Evolutionary conservation across 2,113 vertebrate species (phyloP).

Genomic region (Callospermophilus lateralis): DNA sequence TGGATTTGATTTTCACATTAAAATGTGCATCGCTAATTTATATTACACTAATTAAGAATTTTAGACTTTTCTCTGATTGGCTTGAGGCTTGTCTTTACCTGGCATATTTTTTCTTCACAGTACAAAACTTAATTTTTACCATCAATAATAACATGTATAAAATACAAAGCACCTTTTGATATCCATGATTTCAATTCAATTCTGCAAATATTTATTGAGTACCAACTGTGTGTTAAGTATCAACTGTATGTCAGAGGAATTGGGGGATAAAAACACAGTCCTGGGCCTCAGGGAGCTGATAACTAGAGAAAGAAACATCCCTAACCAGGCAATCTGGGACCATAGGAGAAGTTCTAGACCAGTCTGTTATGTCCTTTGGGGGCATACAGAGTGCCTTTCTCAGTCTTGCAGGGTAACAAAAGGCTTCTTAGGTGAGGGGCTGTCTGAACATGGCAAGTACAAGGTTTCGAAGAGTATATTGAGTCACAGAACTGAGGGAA

Average conservation of each 20-base stretch:
- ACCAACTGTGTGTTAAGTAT: not conserved
- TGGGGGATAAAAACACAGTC: not conserved
- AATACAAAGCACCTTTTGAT: not conserved
- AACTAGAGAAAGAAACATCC: not conserved
- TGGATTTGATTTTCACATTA: not conserved
- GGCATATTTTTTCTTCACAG: not conserved
- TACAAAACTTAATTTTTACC: not conserved
- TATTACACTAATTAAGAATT: not conserved
- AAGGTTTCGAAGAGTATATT: not conserved
- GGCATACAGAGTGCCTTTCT: not conserved
- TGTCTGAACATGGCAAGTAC: not conserved
- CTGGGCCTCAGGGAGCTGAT: not conserved
- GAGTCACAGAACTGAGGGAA: not conserved
- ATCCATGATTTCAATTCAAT: not conserved
- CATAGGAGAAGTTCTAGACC: not conserved
- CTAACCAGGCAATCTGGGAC: not conserved
- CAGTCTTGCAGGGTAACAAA: not conserved
- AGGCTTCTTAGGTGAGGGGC: not conserved
- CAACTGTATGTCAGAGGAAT: not conserved
- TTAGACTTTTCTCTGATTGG: not conserved
- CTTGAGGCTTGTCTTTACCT: constrained; percentile 31
- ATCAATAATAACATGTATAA: not conserved
- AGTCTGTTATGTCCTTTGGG: not conserved
- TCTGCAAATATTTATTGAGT: not conserved
- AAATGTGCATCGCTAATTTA: not conserved